These are phyloP conservation scores for Hemichromis elongatus DNA, from an alignment of 2,113 vertebrate genomes.

Conservation along the genomic window DNA sequence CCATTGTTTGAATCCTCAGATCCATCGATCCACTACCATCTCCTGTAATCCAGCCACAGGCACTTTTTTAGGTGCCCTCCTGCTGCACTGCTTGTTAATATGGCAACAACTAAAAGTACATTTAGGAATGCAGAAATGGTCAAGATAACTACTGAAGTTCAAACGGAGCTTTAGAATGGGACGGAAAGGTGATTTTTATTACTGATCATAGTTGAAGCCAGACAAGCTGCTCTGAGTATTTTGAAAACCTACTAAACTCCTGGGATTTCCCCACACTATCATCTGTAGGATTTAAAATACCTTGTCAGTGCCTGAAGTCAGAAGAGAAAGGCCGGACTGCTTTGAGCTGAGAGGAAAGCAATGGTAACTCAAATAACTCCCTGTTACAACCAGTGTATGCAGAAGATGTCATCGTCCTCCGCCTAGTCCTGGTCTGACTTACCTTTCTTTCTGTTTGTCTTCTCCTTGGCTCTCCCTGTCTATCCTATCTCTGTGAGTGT, in stretches of 20 bases:
- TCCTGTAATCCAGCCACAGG: not conserved
- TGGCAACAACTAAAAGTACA: not conserved
- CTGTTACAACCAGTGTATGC: not conserved
- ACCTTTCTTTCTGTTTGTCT: not conserved
- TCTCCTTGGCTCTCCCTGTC: rapidly evolving
- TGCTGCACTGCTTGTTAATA: not conserved
- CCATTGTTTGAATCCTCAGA: not conserved
- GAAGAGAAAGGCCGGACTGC: not conserved
- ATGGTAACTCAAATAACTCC: not conserved
- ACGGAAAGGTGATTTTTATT: not conserved
- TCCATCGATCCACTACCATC: not conserved
- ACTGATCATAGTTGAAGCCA: not conserved
- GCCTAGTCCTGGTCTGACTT: not conserved
- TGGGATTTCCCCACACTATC: not conserved
- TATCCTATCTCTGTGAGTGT: not conserved
- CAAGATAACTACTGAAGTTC: not conserved
- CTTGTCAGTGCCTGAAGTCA: not conserved
- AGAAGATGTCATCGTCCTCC: not conserved
- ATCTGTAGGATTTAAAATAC: not conserved
- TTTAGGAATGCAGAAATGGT: not conserved
- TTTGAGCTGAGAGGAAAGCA: not conserved
- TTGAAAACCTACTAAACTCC: not conserved
- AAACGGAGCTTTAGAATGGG: not conserved
- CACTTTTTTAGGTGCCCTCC: not conserved
- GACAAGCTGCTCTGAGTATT: not conserved